Evolutionary conservation across 2,113 vertebrate genomes (phyloP), one percentile per base, ranked within the genome.

Genomic region (Tragelaphus scriptus): DNA sequence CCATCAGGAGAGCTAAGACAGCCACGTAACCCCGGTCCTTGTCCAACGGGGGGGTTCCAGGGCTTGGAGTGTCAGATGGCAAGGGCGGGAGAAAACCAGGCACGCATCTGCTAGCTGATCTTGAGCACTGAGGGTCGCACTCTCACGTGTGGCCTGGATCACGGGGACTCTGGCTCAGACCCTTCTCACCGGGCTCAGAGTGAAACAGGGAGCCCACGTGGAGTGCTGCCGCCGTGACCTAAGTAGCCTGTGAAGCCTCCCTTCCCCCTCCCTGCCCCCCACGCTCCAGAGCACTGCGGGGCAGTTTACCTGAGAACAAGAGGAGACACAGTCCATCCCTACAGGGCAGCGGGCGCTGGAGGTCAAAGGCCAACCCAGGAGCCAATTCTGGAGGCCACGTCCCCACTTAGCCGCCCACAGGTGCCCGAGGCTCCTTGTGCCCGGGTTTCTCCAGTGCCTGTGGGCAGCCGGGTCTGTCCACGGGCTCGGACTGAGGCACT

Each of bases 141-240:
- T 7, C 55, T 75, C 16, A 10, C 0, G 13, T 2, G 0, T 16
- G 7, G 19, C 44, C 3, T 23, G n/a, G 36, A 17, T 55, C 7
- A 25, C 0, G 2, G 47, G 11, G 53, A 30, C 30, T 59, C 14
- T 25, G 61, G 47, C 75, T 94, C 47, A 47, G 16, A 28, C 8
- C 25, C 19, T 65, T 56, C 58, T 26, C 19, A 3, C 9, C 3
- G 5, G 28, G n/a, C 51, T 36, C 36, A 56, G 21, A 10, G 30
- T 15, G 3, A 65, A 36, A 23, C 30, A 7, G 6, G 5, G 5
- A 8, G 2, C 12, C 79, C 53, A 55, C 1, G 0, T 0, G 28
- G 71, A 5, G 75, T 6, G 26, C 59, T 0, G 15, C 28, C 0
- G n/a, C n/a, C n/a, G n/a, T n/a, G n/a, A n/a, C n/a, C n/a, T n/a